Evolutionary conservation across 2,797 vertebrate genomes (phyloP), one percentile per base, ranked within the genome.

Genomic region (Manis javanica): DNA sequence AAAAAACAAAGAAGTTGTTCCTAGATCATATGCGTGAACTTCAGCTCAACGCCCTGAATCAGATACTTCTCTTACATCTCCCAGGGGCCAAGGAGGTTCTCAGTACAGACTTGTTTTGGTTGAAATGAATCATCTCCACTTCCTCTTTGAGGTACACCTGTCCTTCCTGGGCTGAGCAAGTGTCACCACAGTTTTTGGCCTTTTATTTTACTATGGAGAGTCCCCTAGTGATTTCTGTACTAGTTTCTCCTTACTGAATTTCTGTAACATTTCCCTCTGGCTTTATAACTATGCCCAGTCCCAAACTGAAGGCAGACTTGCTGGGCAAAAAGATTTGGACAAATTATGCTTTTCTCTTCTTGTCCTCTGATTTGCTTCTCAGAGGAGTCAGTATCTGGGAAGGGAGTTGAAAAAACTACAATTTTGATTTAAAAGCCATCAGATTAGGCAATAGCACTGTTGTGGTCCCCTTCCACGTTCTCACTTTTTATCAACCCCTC

Each of bases 401-500:
- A 24, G 39, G 13, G 31, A 88, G 9, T 72, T 78, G 34, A 46
- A 55, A 82, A 63, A 74, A 59, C 53, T 29, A 37, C 3, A 7
- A n/a, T 39, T 61, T 85, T n/a, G 18, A 79, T 89, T 79, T 89
- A 89, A 75, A 96, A 81, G 71, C 6, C 53, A 31, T 46, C 49
- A 77, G 37, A 75, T 59, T 84, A 68, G 51, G 37, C 78, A 84
- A 39, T 51, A 66, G 66, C 24, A 29, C 37, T 83, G 39, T 37
- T n/a, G 31, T 24, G 5, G 31, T 66, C 5, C 68, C 39, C 15
- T 23, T 82, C 4, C 49, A 19, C 24, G 39, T 26, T 49, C 57
- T 63, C 49, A 34, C 16, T 23, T 78, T 49, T 51, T 63, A 53
- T 24, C 26, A 84, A n/a, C 23, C 29, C 42, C 21, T 42, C 71